Conservation (phyloP, 1,140 invertebrate genomes). For the Microplitis mediator region DNA sequence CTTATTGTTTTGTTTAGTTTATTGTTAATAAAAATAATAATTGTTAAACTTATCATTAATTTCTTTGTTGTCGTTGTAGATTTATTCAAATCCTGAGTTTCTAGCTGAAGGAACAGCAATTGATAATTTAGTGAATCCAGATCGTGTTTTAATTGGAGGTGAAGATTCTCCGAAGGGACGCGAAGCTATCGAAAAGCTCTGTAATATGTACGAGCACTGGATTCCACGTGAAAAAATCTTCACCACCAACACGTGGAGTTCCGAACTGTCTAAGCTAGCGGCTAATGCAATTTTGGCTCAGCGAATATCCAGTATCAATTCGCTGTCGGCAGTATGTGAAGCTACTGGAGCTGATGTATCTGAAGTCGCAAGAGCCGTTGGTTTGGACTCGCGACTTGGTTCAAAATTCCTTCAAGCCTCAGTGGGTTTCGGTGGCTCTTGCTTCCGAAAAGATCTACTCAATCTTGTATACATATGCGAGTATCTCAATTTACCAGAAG, state of each 20-base stretch:
- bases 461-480: constrained; percentile 98
- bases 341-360: constrained; percentile 96
- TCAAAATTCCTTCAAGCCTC: constrained; percentile 97
- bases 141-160: constrained; percentile 97
- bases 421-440: constrained; percentile 97
- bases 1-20: neutral
- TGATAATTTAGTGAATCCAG: constrained; percentile 88
- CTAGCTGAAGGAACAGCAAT: constrained; percentile 99
- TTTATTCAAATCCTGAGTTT: constrained; percentile 99
- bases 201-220: constrained; percentile 94
- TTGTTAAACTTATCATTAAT: neutral
- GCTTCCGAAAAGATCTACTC: constrained; percentile 99
- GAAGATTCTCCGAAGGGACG: constrained; percentile 85
- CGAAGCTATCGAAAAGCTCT: constrained; percentile 83
- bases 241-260: constrained; percentile 99
- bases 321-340: constrained; percentile 97
- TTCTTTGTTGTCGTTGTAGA: constrained; percentile 68
- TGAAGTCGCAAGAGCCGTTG: constrained; percentile 94
- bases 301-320: constrained; percentile 98
- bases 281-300: constrained; percentile 99
- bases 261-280: constrained; percentile 96
- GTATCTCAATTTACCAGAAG: constrained; percentile 92
- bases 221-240: constrained; percentile 91
- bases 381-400: constrained; percentile 92
- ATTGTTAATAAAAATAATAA: neutral